Base-by-base conservation (phyloP, 2,888 invertebrate genomes). In the Proisotoma minuta region DNA sequence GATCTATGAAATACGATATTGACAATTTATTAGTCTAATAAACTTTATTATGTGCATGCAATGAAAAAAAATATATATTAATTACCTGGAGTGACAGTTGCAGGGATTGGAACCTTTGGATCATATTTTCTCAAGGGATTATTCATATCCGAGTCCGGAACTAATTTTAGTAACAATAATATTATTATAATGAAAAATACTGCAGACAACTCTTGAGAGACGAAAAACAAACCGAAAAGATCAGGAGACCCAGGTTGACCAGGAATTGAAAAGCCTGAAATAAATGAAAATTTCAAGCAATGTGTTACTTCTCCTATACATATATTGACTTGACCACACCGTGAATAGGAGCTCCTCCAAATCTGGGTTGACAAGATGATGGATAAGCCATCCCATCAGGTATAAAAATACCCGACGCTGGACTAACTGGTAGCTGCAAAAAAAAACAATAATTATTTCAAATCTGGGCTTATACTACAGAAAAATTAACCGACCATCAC, bases 111-210 rank as follows among this genome's bases (percentile, higher is more conserved):
- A 3, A 15, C 24, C 12, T 22, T 49, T 5, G 22, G 49, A 22
- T 49, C 23, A 3, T 5, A 15, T 8, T 24, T 20, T 8, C 23
- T 20, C 49, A 49, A 15, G 3, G 49, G 49, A 15, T 49, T 49
- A 15, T 20, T 23, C 49, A 49, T 49, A 15, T 49, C 49, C 5
- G 49, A 49, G 49, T 49, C 49, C 23, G 49, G 49, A 5, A 49
- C 49, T 43, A 24, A 5, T n/a, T n/a, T n/a, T n/a, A n/a, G n/a
- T n/a, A n/a, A n/a, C n/a, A n/a, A n/a, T n/a, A n/a, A n/a, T n/a
- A n/a, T n/a, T n/a, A n/a, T n/a, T n/a, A n/a, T n/a, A n/a, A n/a
- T n/a, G n/a, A n/a, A n/a, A n/a, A n/a, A n/a, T n/a, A n/a, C n/a
- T n/a, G n/a, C n/a, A n/a, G n/a, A n/a, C n/a, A n/a, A n/a, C n/a